These are phyloP conservation scores for Elymnias hypermnestra DNA, from an alignment of 1,140 invertebrate species.

Conservation along the genomic window DNA sequence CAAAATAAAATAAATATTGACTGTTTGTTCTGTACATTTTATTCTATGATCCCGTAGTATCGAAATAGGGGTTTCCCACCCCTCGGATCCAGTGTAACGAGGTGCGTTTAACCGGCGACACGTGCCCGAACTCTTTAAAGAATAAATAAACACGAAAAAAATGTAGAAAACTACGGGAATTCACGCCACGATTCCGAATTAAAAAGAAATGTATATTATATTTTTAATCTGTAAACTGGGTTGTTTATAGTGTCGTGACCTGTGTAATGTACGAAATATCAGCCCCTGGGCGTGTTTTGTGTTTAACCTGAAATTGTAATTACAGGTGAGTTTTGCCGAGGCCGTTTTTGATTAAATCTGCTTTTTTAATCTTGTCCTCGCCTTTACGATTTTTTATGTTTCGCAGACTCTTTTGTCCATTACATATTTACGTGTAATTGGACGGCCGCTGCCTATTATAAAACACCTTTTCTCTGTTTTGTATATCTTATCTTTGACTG, in stretches of 20 bases:
- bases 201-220: slow-evolving; percentile 16
- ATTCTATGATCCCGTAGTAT: slow-evolving; percentile 53
- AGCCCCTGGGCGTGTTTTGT: slow-evolving; percentile 25
- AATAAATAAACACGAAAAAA: slow-evolving; percentile 47
- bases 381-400: too few relatives aligned
- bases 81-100: slow-evolving; percentile 45
- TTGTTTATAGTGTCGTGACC: slow-evolving; percentile 32
- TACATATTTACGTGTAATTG: too few relatives aligned
- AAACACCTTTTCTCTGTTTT: too few relatives aligned
- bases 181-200: slow-evolving; percentile 21
- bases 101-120: slow-evolving; percentile 24
- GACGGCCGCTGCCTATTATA: too few relatives aligned
- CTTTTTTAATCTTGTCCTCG: background rate
- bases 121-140: slow-evolving; percentile 17
- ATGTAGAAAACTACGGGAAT: slow-evolving; percentile 36
- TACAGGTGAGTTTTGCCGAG: slow-evolving; percentile 36
- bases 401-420: too few relatives aligned
- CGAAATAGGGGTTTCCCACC: slow-evolving; percentile 53
- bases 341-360: slow-evolving; percentile 8
- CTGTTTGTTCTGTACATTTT: slow-evolving; percentile 15
- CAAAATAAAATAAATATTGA: too few relatives aligned
- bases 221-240: slow-evolving; percentile 12
- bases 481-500: too few relatives aligned
- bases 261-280: slow-evolving; percentile 28
- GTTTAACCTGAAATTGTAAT: slow-evolving; percentile 27